Evolutionary conservation across 1,140 invertebrate species (phyloP), one percentile per base, ranked within the genome.

Genomic region (Aethina tumida): DNA sequence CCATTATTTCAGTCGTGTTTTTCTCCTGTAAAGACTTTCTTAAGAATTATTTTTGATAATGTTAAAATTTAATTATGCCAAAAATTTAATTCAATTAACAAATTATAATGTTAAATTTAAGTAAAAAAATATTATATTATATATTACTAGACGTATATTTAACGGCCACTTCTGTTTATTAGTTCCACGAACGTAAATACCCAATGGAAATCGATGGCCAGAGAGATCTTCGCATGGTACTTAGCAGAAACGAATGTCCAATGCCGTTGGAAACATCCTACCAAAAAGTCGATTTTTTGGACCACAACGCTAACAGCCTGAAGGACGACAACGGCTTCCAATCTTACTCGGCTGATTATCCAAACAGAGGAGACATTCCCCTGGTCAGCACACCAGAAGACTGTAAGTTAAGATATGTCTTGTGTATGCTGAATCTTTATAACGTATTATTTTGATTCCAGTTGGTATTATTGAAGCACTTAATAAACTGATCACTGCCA

Each of bases 291-390:
- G 27, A 49, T 34, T 31, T 30, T 19, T 33, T 37, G 22, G 22
- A 40, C 5, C 40, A 50, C 26, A 33, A 38, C 18, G 12, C 47
- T 13, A 55, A 49, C 33, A 38, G 35, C 15, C 31, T 53, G 0
- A 48, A 29, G 21, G 50, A 55, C 30, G 55, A 57, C 39, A 50
- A 45, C 6, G 53, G 51, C 25, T 35, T 53, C 5, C 47, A 49
- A 35, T 24, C 43, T 21, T 49, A 44, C 41, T 39, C 48, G n/a
- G 34, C 43, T 25, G n/a, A 31, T 6, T 8, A 22, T 10, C 24
- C 31, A 7, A 31, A 13, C 5, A 66, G 78, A 62, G 83, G 83
- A 35, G 84, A 89, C 56, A 86, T 87, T 52, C 80, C 81, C 12
- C 70, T 77, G 12, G 65, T 75, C 34, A 71, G 75, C 49, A 73